A percentile compares a stretch with the other conserved stretches of the same genome.
Evolutionary conservation across 2,797 vertebrate species (phyloP).

Genomic region (Loriculus beryllinus): DNA sequence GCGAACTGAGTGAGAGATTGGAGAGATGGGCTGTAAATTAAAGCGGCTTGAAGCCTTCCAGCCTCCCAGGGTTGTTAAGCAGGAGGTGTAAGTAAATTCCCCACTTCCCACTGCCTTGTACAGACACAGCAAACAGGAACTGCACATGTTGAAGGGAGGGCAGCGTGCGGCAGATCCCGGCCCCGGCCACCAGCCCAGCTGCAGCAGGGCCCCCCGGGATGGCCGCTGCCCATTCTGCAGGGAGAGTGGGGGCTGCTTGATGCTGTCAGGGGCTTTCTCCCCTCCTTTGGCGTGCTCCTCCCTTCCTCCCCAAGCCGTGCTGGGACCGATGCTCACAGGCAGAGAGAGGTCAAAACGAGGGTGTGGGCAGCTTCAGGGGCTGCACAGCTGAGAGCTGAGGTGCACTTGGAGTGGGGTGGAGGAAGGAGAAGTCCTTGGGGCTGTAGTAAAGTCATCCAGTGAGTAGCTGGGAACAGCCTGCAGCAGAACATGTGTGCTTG

Average conservation of each 20-base stretch:
- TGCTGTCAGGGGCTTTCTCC: slow-evolving; percentile 65
- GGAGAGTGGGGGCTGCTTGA: slow-evolving; percentile 58
- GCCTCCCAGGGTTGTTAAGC: slow-evolving; percentile 75
- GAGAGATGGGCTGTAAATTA: slow-evolving; percentile 79
- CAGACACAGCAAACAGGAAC: slow-evolving; percentile 78
- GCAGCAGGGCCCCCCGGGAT: slow-evolving; percentile 62
- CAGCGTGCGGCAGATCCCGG: slow-evolving; percentile 6
- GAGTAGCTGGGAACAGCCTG: background rate
- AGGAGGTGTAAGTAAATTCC: slow-evolving; percentile 80
- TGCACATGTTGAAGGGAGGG: slow-evolving; percentile 76
- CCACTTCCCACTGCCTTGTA: slow-evolving; percentile 75
- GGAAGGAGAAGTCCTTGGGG: slow-evolving; percentile 57
- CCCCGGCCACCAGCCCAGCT: slow-evolving; percentile 28
- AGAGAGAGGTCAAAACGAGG: slow-evolving; percentile 74
- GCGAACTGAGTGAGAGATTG: slow-evolving; percentile 67
- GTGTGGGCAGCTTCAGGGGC: slow-evolving; percentile 70
- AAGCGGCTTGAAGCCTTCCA: slow-evolving; percentile 73
- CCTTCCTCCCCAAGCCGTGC: slow-evolving; percentile 67
- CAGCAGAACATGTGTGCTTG: slow-evolving; percentile 36
- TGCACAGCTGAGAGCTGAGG: slow-evolving; percentile 71
- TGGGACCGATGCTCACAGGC: slow-evolving; percentile 67
- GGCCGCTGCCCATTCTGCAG: slow-evolving; percentile 39
- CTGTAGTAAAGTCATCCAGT: slow-evolving; percentile 17
- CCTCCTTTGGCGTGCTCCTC: slow-evolving; percentile 49
- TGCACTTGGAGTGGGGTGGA: slow-evolving; percentile 56